These are phyloP conservation scores for Coptodon rendalli DNA, from an alignment of 2,113 vertebrate species.

Conservation along the genomic window DNA sequence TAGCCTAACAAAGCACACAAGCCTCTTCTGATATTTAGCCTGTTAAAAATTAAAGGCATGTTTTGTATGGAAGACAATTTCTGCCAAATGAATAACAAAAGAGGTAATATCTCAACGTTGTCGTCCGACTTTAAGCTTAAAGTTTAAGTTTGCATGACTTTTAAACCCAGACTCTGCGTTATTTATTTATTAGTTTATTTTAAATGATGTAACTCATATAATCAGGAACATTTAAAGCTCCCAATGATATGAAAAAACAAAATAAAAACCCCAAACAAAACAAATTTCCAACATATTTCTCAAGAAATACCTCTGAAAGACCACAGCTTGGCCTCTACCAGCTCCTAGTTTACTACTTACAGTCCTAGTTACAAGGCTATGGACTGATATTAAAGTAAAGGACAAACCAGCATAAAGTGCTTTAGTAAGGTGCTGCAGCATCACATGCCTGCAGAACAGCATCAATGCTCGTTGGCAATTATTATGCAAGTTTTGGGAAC, in stretches of 20 bases:
- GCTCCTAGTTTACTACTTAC: neutral
- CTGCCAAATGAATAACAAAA: neutral
- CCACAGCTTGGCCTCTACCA: neutral
- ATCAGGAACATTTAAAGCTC: neutral
- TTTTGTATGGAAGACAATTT: neutral
- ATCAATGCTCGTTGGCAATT: neutral
- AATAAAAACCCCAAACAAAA: neutral
- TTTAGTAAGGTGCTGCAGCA: neutral
- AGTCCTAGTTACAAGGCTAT: neutral
- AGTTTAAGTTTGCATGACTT: neutral
- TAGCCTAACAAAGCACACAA: neutral
- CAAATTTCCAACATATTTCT: neutral
- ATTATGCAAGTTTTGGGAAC: neutral
- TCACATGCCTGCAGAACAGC: neutral
- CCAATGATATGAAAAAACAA: neutral
- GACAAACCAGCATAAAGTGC: neutral
- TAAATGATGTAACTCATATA: neutral
- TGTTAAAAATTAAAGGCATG: neutral
- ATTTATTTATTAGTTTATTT: neutral
- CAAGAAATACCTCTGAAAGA: neutral
- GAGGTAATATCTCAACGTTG: neutral
- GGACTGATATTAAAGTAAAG: neutral
- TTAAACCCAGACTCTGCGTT: neutral
- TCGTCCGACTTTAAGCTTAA: neutral
- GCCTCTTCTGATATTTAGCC: neutral